phyloP scores from a whole-genome alignment of 2,888 invertebrate species.

The Drosophila austrosaltans region DNA sequence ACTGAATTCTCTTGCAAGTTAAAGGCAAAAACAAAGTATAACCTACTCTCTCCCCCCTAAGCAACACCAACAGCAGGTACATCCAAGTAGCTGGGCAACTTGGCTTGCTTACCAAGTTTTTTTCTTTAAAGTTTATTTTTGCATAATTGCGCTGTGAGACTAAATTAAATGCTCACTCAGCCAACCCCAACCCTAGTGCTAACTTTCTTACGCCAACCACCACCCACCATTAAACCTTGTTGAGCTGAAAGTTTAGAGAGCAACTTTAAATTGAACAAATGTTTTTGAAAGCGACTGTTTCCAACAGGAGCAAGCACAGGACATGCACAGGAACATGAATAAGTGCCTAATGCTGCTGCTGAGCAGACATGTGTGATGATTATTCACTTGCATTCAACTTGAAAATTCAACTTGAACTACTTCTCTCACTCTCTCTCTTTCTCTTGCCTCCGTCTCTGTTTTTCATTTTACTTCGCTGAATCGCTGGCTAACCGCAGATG shows the following conservation, averaged over 20 bases:
- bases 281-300: slow-evolving; percentile 49
- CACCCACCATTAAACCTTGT: background rate
- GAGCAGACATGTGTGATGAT: slow-evolving; percentile 16
- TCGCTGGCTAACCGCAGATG: slow-evolving; percentile 3
- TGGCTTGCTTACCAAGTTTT: slow-evolving; percentile 27
- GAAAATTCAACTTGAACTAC: slow-evolving; percentile 20
- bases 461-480: background rate
- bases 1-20: slow-evolving; percentile 13
- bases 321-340: slow-evolving; percentile 17
- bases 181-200: background rate
- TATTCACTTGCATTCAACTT: slow-evolving; percentile 26
- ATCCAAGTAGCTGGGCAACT: slow-evolving; percentile 26
- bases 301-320: slow-evolving; percentile 29
- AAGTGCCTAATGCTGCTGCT: slow-evolving; percentile 49
- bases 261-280: slow-evolving; percentile 62
- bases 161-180: slow-evolving; percentile 71
- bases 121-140: slow-evolving; percentile 64
- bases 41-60: background rate
- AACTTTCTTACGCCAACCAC: too few species aligned
- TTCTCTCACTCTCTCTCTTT: background rate
- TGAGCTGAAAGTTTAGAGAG: slow-evolving; percentile 34
- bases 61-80: slow-evolving; percentile 1
- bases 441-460: background rate
- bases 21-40: slow-evolving; percentile 4
- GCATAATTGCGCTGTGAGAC: slow-evolving; percentile 70